Evolutionary conservation across 2,797 vertebrate species (phyloP).

Genomic region (Sciurus carolinensis): DNA sequence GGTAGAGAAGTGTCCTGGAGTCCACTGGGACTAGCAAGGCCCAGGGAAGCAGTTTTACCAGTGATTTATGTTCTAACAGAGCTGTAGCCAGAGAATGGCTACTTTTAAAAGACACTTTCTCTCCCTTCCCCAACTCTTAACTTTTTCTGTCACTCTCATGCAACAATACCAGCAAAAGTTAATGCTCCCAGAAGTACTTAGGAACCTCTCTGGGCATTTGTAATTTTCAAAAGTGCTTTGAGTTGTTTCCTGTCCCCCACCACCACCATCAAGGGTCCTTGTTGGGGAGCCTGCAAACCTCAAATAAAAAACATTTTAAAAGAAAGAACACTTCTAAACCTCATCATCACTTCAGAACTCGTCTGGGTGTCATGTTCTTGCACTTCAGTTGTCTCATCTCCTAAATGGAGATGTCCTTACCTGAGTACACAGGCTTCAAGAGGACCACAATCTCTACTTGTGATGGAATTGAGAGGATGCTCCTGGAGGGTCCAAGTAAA

Average conservation of each 20-base stretch:
- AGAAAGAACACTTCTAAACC: not conserved
- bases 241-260: not conserved
- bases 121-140: not conserved
- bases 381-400: not conserved
- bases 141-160: not conserved
- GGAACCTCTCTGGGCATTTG: not conserved
- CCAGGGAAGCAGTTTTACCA: rapidly evolving
- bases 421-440: constrained; percentile 9
- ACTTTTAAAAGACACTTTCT: not conserved
- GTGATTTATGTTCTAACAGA: not conserved
- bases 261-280: constrained; percentile 48
- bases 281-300: not conserved
- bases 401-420: not conserved
- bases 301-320: constrained; percentile 38
- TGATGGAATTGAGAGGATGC: not conserved
- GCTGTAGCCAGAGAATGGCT: not conserved
- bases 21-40: not conserved
- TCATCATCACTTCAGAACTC: not conserved
- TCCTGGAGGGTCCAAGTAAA: not conserved
- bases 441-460: not conserved
- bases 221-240: constrained; percentile 45
- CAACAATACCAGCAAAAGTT: not conserved
- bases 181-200: not conserved
- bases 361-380: not conserved
- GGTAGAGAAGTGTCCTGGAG: rapidly evolving